Percentiles rank a stretch among this genome's conserved stretches.
phyloP scores from a whole-genome alignment of 1,140 invertebrate species.

The Globodera rostochiensis region DNA sequence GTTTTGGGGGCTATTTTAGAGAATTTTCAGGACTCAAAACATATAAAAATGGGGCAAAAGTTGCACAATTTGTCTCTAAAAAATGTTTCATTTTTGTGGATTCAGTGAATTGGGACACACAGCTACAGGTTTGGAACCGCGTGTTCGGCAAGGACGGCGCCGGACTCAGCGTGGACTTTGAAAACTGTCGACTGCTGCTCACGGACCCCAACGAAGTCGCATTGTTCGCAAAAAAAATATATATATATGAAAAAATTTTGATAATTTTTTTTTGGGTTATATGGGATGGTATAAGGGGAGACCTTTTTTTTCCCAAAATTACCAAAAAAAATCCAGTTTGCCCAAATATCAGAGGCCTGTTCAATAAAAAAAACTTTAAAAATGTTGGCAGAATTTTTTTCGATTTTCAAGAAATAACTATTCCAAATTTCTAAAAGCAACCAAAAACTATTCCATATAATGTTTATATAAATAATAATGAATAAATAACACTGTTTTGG shows the following conservation, averaged over 20 bases:
- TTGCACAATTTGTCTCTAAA: slow-evolving; percentile 77
- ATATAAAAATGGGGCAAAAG: slow-evolving; percentile 92
- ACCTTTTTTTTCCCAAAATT: no score
- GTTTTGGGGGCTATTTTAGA: slow-evolving; percentile 13
- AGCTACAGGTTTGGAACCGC: slow-evolving; percentile 62
- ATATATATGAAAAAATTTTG: neutral
- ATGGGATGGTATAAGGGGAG: no score
- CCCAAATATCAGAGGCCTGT: no score
- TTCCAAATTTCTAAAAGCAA: no score
- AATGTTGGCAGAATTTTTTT: no score
- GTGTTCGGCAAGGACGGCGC: slow-evolving; percentile 83
- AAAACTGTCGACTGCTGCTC: slow-evolving; percentile 77
- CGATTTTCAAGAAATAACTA: no score
- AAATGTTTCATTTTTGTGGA: no score
- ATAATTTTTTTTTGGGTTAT: neutral
- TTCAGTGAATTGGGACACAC: slow-evolving; percentile 74
- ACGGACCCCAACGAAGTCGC: slow-evolving; percentile 77
- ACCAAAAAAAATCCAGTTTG: no score
- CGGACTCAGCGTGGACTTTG: slow-evolving; percentile 73
- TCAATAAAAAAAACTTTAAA: no score
- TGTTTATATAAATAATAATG: neutral
- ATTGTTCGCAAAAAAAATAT: neutral
- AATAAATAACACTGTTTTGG: neutral
- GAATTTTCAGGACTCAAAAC: slow-evolving; percentile 73
- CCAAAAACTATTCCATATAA: no score